Conservation (phyloP, 2,113 vertebrate species). For the Periophthalmus modestus region DNA sequence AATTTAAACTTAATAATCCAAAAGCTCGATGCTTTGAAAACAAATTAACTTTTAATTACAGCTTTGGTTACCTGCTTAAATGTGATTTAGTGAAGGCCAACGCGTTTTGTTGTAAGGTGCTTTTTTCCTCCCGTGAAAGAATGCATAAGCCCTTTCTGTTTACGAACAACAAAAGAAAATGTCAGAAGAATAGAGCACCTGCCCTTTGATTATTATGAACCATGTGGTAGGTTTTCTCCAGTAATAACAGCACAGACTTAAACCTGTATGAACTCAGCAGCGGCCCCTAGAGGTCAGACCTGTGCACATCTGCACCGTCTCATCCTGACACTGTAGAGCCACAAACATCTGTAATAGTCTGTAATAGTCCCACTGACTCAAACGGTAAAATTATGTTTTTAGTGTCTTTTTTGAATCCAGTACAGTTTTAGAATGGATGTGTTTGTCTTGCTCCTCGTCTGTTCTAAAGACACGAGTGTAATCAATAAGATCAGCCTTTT, state of each 20-base stretch:
- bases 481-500: background rate
- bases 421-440: too few relatives aligned
- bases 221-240: background rate
- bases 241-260: background rate
- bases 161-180: conserved; percentile 54
- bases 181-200: conserved; percentile 23
- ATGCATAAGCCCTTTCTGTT: conserved; percentile 53
- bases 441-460: background rate
- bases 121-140: conserved; percentile 53
- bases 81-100: conserved; percentile 73
- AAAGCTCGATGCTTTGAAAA: conserved; percentile 50
- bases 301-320: too few relatives aligned
- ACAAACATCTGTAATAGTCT: too few relatives aligned
- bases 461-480: background rate
- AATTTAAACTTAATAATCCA: conserved; percentile 60
- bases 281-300: conserved; percentile 60
- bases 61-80: conserved; percentile 72
- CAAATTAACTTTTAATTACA: conserved; percentile 51
- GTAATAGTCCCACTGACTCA: too few relatives aligned
- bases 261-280: conserved; percentile 35
- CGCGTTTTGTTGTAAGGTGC: conserved; percentile 46
- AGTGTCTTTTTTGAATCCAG: too few relatives aligned
- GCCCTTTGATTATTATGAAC: conserved; percentile 16
- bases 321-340: too few relatives aligned
- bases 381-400: too few relatives aligned